Evolutionary conservation across 2,797 vertebrate species (phyloP).

Genomic region (Melanotaenia boesemani): DNA sequence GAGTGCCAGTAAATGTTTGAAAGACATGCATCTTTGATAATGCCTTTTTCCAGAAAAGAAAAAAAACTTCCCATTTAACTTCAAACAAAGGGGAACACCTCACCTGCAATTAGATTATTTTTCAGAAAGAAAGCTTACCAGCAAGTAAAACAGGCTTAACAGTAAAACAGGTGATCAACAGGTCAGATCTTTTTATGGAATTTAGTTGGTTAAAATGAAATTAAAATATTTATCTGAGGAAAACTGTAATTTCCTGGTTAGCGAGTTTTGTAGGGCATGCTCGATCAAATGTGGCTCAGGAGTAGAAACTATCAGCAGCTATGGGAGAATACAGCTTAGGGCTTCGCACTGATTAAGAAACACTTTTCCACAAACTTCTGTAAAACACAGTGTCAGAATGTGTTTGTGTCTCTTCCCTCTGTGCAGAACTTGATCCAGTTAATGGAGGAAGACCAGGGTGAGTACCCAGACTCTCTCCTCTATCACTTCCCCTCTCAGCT

Average conservation of each 20-base stretch:
- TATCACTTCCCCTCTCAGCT: conserved; percentile 89
- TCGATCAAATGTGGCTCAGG: background rate
- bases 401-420: background rate
- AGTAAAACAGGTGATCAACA: background rate
- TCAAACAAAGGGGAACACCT: background rate
- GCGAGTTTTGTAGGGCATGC: background rate
- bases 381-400: background rate
- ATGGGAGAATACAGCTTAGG: background rate
- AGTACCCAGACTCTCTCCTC: conserved; percentile 87
- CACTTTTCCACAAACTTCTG: background rate
- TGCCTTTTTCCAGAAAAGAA: background rate
- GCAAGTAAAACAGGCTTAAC: background rate
- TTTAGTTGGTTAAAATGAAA: background rate
- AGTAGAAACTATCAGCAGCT: background rate
- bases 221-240: too few relatives aligned
- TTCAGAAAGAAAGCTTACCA: background rate
- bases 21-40: background rate
- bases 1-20: too few relatives aligned
- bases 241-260: background rate
- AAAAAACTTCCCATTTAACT: background rate
- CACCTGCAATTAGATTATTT: background rate
- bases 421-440: conserved; percentile 81
- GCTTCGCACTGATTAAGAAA: background rate
- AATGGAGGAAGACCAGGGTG: conserved; percentile 83
- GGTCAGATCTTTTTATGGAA: too few relatives aligned